Evolutionary conservation across 2,888 invertebrate genomes (phyloP), one percentile per base, ranked within the genome.

Genomic region (Auanema sp.): DNA sequence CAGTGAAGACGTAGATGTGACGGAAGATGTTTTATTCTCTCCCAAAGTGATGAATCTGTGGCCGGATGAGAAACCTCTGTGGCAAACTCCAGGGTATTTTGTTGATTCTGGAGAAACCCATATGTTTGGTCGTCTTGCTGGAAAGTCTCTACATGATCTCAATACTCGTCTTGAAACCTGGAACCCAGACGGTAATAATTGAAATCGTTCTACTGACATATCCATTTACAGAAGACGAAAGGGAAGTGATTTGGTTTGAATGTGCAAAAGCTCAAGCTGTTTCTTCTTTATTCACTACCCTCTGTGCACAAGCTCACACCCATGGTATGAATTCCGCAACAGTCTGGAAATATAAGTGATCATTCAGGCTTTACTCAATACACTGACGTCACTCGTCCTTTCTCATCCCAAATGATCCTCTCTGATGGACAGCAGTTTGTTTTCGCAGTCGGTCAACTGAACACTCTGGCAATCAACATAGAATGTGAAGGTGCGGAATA

Each of bases 381-480:
- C 83, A 91, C 91, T 76, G 96, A 97, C 73, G 78, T 95, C 18
- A 92, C 92, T 0, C 93, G 94, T 84, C 97, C 98, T 0, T 84
- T 96, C 61, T 89, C 90, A 0, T 91, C 92, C 3, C 96, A 97
- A 88, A 90, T 91, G 16, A 87, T 93, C 14, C 87, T 95, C 44
- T 92, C 93, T 0, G 91, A 97, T 85, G 96, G 97, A 0, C 89
- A 90, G 72, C 83, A 88, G 3, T 93, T 92, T 89, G 90, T 91
- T 0, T 90, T 96, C 72, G 91, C 90, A 82, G 88, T 90, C 14
- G 97, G 95, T 84, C 97, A 98, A 84, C 85, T 98, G 63, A 98
- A 98, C 84, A 95, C 93, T 2, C 56, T 83, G 44, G 82, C 82
- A 18, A 78, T 80, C 56, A 82, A 82, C 58, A 72, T 82, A 18